Percentiles rank a stretch among this genome's conserved stretches.
Evolutionary conservation across 1,140 invertebrate species (phyloP).

Genomic region (Eubasilissa regina): DNA sequence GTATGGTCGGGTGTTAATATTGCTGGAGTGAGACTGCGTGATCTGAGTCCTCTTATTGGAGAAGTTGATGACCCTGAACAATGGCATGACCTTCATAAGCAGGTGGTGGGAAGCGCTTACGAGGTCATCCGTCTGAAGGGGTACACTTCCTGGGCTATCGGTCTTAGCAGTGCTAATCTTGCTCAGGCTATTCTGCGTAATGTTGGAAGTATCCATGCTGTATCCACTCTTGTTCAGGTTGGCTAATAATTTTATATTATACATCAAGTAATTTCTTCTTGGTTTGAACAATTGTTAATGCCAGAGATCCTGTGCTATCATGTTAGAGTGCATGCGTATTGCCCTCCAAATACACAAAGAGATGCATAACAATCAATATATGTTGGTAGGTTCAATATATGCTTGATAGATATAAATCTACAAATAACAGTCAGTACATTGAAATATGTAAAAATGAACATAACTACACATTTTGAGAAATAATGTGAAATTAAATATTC

Average conservation of each 20-base stretch:
- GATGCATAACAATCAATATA: too few relatives aligned
- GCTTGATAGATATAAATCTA: too few relatives aligned
- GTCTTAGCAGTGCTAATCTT: conserved; percentile 85
- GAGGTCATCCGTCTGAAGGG: conserved; percentile 93
- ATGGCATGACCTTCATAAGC: conserved; percentile 78
- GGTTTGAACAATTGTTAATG: too few relatives aligned
- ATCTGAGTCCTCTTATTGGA: conserved; percentile 83
- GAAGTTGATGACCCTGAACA: conserved; percentile 82
- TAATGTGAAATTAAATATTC: too few relatives aligned
- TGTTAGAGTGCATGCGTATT: too few relatives aligned
- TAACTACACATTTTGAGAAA: too few relatives aligned
- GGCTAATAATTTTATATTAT: background rate
- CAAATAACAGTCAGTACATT: too few relatives aligned
- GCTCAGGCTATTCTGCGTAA: conserved; percentile 84
- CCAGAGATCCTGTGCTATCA: too few relatives aligned
- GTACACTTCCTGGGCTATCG: conserved; percentile 93
- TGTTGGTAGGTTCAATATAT: too few relatives aligned
- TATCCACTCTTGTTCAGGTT: conserved; percentile 88
- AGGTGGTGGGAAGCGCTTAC: conserved; percentile 88
- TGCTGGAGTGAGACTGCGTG: conserved; percentile 86
- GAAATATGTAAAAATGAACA: too few relatives aligned
- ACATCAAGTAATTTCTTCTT: too few relatives aligned
- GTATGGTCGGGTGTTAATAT: conserved; percentile 96
- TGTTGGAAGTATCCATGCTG: conserved; percentile 83
- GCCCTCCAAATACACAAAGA: too few relatives aligned